phyloP scores from a whole-genome alignment of 2,888 invertebrate genomes.

The Hipparchia sbordonii region DNA sequence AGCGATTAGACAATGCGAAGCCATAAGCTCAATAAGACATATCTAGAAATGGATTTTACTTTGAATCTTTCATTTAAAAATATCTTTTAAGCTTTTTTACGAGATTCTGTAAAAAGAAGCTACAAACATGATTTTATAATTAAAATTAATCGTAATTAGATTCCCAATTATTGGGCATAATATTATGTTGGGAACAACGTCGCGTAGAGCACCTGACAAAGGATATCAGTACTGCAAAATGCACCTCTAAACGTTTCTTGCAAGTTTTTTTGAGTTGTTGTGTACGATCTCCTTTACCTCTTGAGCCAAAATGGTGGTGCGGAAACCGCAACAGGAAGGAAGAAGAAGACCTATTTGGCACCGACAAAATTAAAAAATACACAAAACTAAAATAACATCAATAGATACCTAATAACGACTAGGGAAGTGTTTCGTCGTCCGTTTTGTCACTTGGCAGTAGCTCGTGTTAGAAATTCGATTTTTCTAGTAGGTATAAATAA shows the following conservation, averaged over 20 bases:
- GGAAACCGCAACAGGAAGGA: conserved; percentile 20
- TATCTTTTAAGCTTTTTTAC: conserved; percentile 16
- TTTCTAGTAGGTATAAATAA: not conserved
- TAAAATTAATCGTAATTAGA: not conserved
- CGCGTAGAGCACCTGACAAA: too few relatives aligned
- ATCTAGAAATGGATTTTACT: conserved; percentile 43
- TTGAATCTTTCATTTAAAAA: conserved; percentile 28
- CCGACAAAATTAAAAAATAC: conserved; percentile 4
- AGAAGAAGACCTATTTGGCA: conserved; percentile 21
- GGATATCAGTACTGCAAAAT: not conserved
- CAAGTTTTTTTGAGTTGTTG: not conserved
- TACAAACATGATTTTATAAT: not conserved
- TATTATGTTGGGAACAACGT: too few relatives aligned
- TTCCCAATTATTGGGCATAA: too few relatives aligned
- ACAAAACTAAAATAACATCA: conserved; percentile 19
- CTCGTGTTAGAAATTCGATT: not conserved
- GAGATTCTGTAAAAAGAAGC: conserved; percentile 19
- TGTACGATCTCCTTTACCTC: not conserved
- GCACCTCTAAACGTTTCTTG: not conserved
- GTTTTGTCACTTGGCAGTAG: not conserved
- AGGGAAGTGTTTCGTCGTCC: not conserved
- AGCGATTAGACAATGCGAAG: conserved; percentile 59
- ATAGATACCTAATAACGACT: not conserved
- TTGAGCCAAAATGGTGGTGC: not conserved
- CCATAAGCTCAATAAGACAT: conserved; percentile 60